Base-by-base conservation (phyloP, 2,888 invertebrate genomes). In the Pinctada fucata region DNA sequence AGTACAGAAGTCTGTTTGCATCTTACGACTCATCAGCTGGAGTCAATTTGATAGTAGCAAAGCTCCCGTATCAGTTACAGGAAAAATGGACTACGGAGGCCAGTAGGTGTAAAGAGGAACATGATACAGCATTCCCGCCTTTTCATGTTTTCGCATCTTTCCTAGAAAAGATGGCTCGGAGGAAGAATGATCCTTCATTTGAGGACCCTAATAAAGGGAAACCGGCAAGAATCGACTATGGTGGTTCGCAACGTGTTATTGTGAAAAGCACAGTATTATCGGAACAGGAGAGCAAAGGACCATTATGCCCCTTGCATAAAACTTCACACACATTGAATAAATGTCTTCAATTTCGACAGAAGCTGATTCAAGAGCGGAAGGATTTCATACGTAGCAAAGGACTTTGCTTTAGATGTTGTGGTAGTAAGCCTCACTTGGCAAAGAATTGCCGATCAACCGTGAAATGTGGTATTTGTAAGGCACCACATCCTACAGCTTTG, bases 1-100 rank as follows among this genome's bases (percentile, higher is more conserved):
- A 48, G 45, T 66, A 71, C 52, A n/a, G 48, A 3, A 10, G 5
- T 49, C 8, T 76, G 8, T 68, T 76, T 48, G 50, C 51, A 45
- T 51, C 45, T 8, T 76, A 45, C 31, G 76, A 76, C 47, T 76
- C 76, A 2, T 71, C 76, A 8, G 45, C n/a, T 16, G 76, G 76
- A 49, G 65, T 76, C 5, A 76, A 76, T 45, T 5, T 31, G 45
- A n/a, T 76, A 0, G 70, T 70, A 13, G 5, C 6, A 31, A 58
- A 70, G n/a, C 63, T 76, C 6, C 76, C 76, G 5, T 4, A 16
- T 3, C 52, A 65, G 31, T 45, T 50, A 10, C 76, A 76, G 16
- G 76, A 70, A 31, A 76, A 71, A 65, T 76, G 76, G 76, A 63
- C 70, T 8, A 47, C 64, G 13, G 50, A 48, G 45, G 76, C 65